Conservation (phyloP, 2,113 vertebrate species). For the rat (Rattus norvegicus) region GRCr8 NC_086028.1:36253501-36254000, state of each 20-base stretch:
- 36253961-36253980: background rate
- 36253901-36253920: background rate
- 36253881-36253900: background rate
- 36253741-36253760: background rate
- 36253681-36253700: background rate
- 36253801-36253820: background rate
- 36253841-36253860: background rate
- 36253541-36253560: background rate
- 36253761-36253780: background rate
- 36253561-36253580: background rate
- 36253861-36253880: background rate
- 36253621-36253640: rapidly evolving
- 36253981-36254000: background rate
- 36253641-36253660: background rate
- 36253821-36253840: background rate
- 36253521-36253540: background rate
- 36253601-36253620: rapidly evolving
- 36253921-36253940: background rate
- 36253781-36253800: background rate
- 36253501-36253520: background rate
- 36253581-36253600: background rate
- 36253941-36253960: background rate
- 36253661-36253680: background rate
- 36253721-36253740: background rate
- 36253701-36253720: background rate